These are phyloP conservation scores for Alouatta caraya DNA, from an alignment of 2,797 vertebrate genomes.

Conservation along the genomic window DNA sequence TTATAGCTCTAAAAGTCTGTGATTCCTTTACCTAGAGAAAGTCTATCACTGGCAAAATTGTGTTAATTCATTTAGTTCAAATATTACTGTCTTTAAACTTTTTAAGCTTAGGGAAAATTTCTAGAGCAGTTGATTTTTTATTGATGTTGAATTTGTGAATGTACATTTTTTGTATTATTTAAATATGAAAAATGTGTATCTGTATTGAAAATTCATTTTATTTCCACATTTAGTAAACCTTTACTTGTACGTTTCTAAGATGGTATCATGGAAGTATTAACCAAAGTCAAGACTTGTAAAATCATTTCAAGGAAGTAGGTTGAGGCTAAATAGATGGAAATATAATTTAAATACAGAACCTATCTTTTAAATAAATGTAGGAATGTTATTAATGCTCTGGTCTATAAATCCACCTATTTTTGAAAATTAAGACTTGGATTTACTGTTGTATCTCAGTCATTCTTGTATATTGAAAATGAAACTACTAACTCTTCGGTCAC, in stretches of 20 bases:
- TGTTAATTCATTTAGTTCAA: constrained; percentile 7
- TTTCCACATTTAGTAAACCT: constrained; percentile 38
- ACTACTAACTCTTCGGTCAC: constrained; percentile 18
- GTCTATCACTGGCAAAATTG: neutral
- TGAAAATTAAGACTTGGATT: constrained; percentile 42
- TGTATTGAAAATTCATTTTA: constrained; percentile 24
- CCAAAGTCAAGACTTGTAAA: constrained; percentile 47
- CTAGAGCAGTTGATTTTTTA: constrained; percentile 6
- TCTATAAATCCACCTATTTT: constrained; percentile 42
- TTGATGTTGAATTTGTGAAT: neutral
- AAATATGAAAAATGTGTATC: neutral
- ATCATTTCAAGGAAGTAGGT: neutral
- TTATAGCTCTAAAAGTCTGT: neutral
- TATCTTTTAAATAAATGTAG: constrained; percentile 49
- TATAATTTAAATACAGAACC: constrained; percentile 50
- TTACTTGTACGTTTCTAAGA: constrained; percentile 3
- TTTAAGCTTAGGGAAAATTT: constrained; percentile 28
- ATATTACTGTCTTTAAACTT: constrained; percentile 4
- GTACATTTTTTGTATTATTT: neutral
- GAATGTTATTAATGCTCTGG: constrained; percentile 28
- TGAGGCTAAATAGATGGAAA: constrained; percentile 34
- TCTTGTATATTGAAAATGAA: constrained; percentile 42
- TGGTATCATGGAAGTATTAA: constrained; percentile 26
- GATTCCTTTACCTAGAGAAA: neutral
- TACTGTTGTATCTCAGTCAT: neutral